phyloP scores from a whole-genome alignment of 2,797 vertebrate genomes.

The Pangasius macronema region DNA sequence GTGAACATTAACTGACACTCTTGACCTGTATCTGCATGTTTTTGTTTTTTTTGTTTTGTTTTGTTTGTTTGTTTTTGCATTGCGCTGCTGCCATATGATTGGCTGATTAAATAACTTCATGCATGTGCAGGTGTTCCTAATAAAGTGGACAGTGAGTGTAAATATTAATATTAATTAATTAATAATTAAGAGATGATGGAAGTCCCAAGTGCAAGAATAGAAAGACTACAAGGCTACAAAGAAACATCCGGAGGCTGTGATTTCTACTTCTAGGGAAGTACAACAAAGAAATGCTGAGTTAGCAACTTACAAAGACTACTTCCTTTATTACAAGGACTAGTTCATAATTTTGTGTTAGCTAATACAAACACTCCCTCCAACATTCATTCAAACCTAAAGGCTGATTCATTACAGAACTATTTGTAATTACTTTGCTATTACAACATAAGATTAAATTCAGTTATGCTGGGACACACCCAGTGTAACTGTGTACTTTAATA shows the following conservation, averaged over 20 bases:
- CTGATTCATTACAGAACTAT: neutral
- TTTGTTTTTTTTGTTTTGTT: too few species aligned
- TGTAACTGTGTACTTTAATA: neutral
- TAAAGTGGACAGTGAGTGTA: neutral
- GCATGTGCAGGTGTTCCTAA: neutral
- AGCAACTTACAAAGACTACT: constrained; percentile 6
- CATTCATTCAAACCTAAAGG: neutral
- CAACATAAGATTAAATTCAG: neutral
- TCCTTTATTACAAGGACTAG: constrained; percentile 5
- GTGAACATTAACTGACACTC: too few species aligned
- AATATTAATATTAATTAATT: neutral
- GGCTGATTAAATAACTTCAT: neutral
- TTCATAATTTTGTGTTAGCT: neutral
- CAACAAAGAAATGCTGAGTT: neutral
- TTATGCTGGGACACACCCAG: neutral
- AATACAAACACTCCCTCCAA: neutral
- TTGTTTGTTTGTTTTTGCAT: too few species aligned
- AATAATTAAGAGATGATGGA: neutral
- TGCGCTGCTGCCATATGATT: neutral
- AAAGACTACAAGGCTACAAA: neutral
- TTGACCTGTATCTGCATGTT: too few species aligned
- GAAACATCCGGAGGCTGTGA: neutral
- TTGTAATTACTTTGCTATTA: neutral
- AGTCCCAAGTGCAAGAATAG: neutral
- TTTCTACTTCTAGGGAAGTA: neutral